Conservation (phyloP, 2,888 invertebrate species). For the Sicus ferrugineus region DNA sequence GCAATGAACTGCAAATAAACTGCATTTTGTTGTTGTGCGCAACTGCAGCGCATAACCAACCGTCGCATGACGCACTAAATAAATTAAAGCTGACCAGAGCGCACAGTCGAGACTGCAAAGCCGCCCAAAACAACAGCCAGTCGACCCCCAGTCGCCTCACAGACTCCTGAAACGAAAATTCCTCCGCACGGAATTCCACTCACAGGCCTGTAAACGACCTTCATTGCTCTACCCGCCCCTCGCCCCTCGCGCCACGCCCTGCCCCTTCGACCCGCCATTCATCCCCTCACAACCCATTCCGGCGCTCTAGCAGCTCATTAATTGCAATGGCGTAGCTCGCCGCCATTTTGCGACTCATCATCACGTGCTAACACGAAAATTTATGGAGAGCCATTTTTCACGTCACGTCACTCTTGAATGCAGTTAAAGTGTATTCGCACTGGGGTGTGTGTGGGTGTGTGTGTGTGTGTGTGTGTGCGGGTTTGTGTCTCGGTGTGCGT, state of each 20-base stretch:
- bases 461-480: slow-evolving; percentile 22
- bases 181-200: too few species aligned
- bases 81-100: slow-evolving; percentile 38
- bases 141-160: too few species aligned
- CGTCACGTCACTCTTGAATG: slow-evolving; percentile 9
- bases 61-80: slow-evolving; percentile 46
- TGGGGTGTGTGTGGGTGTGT: slow-evolving; percentile 28
- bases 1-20: slow-evolving; percentile 9
- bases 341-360: slow-evolving; percentile 21
- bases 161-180: too few species aligned
- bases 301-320: slow-evolving; percentile 6
- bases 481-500: background rate
- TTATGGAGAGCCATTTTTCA: slow-evolving; percentile 28
- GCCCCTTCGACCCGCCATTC: too few species aligned
- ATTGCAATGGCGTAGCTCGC: slow-evolving; percentile 16
- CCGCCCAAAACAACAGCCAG: too few species aligned
- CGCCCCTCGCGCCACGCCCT: background rate
- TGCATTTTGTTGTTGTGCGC: slow-evolving; percentile 24
- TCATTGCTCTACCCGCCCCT: too few species aligned
- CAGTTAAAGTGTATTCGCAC: slow-evolving; percentile 24
- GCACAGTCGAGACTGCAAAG: too few species aligned
- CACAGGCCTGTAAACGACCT: too few species aligned
- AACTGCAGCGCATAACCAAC: slow-evolving; percentile 44
- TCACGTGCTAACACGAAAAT: slow-evolving; percentile 27
- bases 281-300: background rate